A percentile compares a stretch with the other conserved stretches of the same genome.
Evolutionary conservation across 2,888 invertebrate species (phyloP).

Genomic region (Hydraecia micacea): DNA sequence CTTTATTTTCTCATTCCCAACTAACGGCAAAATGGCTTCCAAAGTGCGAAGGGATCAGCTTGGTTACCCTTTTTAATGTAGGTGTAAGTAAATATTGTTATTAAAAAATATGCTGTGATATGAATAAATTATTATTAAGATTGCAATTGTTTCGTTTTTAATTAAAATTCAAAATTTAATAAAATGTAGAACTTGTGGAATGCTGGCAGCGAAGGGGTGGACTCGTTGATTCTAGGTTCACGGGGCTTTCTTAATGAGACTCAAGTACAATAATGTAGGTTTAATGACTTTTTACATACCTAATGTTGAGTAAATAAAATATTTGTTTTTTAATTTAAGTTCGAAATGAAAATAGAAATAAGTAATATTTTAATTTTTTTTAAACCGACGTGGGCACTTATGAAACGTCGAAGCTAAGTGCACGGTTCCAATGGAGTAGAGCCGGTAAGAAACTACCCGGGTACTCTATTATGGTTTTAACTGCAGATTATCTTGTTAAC

Average conservation of each 20-base stretch:
- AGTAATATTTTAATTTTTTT: background rate
- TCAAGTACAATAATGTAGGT: no score
- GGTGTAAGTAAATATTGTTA: background rate
- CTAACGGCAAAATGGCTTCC: conserved; percentile 90
- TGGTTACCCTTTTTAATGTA: conserved; percentile 68
- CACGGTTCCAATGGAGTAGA: background rate
- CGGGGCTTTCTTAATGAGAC: no score
- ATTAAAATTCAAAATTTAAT: no score
- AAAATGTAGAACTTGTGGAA: no score
- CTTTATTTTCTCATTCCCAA: conserved; percentile 91
- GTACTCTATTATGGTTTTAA: background rate
- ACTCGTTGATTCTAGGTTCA: no score
- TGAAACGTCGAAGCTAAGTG: background rate
- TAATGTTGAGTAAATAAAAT: no score
- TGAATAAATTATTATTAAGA: background rate
- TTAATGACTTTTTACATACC: no score
- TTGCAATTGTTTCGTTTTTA: background rate
- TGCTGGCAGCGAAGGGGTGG: no score
- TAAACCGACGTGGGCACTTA: background rate
- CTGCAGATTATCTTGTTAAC: background rate
- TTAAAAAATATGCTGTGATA: background rate
- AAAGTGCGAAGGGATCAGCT: conserved; percentile 57
- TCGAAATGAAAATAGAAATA: background rate
- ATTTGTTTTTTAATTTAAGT: no score
- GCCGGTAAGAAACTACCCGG: background rate